Evolutionary conservation across 2,888 invertebrate species (phyloP).

Genomic region (Epinotia demarniana): DNA sequence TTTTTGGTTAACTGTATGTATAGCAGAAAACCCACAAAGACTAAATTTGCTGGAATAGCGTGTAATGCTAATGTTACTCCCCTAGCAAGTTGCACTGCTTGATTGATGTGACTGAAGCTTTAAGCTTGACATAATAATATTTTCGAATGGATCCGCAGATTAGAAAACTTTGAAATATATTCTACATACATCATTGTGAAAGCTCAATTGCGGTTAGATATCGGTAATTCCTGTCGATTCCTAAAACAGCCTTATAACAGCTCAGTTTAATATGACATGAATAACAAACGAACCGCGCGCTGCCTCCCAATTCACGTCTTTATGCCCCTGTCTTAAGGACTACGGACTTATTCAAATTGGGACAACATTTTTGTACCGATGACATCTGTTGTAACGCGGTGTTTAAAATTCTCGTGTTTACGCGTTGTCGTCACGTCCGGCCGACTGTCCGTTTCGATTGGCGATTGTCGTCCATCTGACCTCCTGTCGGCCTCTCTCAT

Average conservation of each 20-base stretch:
- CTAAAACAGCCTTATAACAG: constrained; percentile 73
- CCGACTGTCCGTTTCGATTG: constrained; percentile 65
- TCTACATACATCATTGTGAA: constrained; percentile 2
- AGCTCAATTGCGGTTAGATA: constrained; percentile 33
- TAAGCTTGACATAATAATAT: background rate
- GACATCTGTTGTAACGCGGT: constrained; percentile 74
- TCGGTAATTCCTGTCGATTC: constrained; percentile 71
- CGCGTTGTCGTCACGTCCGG: constrained; percentile 81
- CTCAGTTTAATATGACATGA: constrained; percentile 72
- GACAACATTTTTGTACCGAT: constrained; percentile 67
- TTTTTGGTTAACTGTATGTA: too few relatives aligned
- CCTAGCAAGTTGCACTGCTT: background rate
- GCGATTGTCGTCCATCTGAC: constrained; percentile 74
- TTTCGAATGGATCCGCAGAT: background rate
- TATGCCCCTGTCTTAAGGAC: constrained; percentile 58
- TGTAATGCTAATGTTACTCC: background rate
- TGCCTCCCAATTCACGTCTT: constrained; percentile 55
- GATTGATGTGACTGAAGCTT: background rate
- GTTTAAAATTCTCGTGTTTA: constrained; percentile 83
- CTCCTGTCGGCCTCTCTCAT: constrained; percentile 80
- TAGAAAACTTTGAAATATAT: background rate
- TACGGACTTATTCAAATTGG: constrained; percentile 53
- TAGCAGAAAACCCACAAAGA: too few relatives aligned
- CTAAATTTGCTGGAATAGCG: background rate
- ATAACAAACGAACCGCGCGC: constrained; percentile 65